Base-by-base conservation (phyloP, 2,113 vertebrate species). In the Mohoua ochrocephala region DNA sequence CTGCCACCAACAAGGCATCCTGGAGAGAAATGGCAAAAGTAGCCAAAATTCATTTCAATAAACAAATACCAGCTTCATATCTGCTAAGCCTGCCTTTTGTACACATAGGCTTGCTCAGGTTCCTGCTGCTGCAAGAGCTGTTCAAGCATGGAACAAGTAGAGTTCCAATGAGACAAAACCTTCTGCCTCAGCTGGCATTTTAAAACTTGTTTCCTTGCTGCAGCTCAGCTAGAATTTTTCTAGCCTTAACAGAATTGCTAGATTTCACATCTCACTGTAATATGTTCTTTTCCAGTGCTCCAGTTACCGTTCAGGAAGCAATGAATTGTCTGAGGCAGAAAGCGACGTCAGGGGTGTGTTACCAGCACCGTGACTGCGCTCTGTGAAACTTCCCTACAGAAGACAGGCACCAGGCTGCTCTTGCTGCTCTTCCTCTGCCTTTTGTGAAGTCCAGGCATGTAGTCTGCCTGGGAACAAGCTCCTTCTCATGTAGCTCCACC, bases 141-240 rank as follows among this genome's bases (percentile, higher is more conserved):
- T 80, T 98, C 96, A 97, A 97, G 97, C 94, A 83, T 91, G 84
- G 97, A 98, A 92, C 97, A 98, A 98, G 95, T 70, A 77, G 93
- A 94, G 96, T 86, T 98, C 95, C 98, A 96, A 97, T 76, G 91
- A 98, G 97, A 97, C 73, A 70, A 97, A 98, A 94, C 97, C 97
- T 97, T 97, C 98, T 98, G 98, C 97, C 97, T 98, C 95, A 77
- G 96, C 96, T 96, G 97, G 98, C 96, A 97, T 98, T 98, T 97
- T 98, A 98, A 97, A 98, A 97, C 97, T 96, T 97, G 95, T 95
- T 98, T 98, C 96, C 97, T 96, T 94, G 91, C 95, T 94, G 89
- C 95, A 95, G 91, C 95, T 97, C 97, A 97, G 96, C 59, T 89
- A 97, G 97, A 91, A 94, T 96, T 98, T 96, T 97, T 97, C 95